Evolutionary conservation across 2,797 vertebrate species (phyloP), one percentile per base, ranked within the genome.

Genomic region (Sarcoramphus papa): DNA sequence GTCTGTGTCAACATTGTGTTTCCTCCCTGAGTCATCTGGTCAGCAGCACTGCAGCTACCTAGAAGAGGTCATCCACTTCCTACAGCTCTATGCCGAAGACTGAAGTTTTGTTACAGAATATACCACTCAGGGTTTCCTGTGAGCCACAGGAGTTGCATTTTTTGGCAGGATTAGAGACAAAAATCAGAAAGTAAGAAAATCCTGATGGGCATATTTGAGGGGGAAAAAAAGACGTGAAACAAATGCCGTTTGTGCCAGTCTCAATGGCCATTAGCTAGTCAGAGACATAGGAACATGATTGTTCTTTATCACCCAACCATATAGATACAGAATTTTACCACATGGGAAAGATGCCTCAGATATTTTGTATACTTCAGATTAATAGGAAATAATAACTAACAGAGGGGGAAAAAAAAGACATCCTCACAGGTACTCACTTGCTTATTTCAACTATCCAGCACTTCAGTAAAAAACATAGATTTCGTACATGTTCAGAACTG

Each of bases 1-100:
- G 80, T 96, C 85, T 95, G 77, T 93, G 94, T 96, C 95, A 96
- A 96, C 84, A 73, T 0, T 86, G 72, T 69, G 50, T 84, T 95
- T 95, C 92, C 90, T 92, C 76, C 2, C 0, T 21, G 88, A 90
- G 75, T 90, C 91, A 90, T 92, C 90, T 89, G 97, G 88, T 85
- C 96, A 97, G 90, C 90, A 95, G 85, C 82, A 43, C 72, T 89
- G 57, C 77, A 64, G 83, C 82, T 76, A 83, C 88, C 70, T 13
- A 70, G 81, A 78, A 90, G 80, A 85, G 84, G 74, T 94, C 93
- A 93, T 51, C 80, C 57, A 45, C 90, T 91, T 95, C 75, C 70
- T 85, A 92, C 74, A 84, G 81, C 76, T 78, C 86, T 57, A 2
- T 30, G 75, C 47, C 0, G 0, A 79, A 85, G 56, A 43, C 28